A percentile compares a stretch with the other conserved stretches of the same genome.
phyloP scores from a whole-genome alignment of 2,113 vertebrate genomes.

The Enhydra lutris region DNA sequence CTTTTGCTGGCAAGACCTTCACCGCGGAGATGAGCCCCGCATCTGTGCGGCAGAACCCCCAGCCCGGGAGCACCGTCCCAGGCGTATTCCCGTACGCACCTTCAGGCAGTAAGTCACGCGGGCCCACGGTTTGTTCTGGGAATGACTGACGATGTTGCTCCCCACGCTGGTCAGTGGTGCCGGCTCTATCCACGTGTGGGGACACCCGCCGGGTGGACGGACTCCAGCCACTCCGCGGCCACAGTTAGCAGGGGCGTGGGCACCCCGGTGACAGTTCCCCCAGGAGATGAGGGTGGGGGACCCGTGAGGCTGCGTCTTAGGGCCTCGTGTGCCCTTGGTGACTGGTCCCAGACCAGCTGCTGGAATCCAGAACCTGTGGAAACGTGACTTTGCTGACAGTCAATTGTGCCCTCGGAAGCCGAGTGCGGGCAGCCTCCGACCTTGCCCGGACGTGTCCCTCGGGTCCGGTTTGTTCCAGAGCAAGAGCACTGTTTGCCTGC shows the following conservation, averaged over 20 bases:
- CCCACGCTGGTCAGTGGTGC: neutral
- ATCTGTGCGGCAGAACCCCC: rapidly evolving
- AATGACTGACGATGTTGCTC: neutral
- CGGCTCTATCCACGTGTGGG: neutral
- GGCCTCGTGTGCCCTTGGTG: too few species aligned
- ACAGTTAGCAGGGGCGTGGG: neutral
- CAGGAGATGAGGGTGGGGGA: neutral
- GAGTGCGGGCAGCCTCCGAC: neutral
- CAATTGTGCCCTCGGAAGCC: too few species aligned
- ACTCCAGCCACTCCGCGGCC: neutral
- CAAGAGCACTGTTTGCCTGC: neutral
- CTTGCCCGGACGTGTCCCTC: neutral
- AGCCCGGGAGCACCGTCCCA: neutral
- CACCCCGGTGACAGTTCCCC: neutral
- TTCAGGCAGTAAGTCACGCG: neutral
- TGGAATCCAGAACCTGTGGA: neutral
- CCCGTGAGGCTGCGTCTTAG: too few species aligned
- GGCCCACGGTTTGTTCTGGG: neutral
- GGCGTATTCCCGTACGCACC: rapidly evolving
- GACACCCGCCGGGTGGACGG: neutral
- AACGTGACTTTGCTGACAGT: neutral
- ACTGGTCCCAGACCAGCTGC: neutral
- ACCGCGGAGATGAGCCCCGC: too few species aligned
- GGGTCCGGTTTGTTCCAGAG: neutral
- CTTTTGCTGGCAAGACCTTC: too few species aligned